These are phyloP conservation scores for Sericinus montela DNA, from an alignment of 2,888 invertebrate species.

Conservation along the genomic window DNA sequence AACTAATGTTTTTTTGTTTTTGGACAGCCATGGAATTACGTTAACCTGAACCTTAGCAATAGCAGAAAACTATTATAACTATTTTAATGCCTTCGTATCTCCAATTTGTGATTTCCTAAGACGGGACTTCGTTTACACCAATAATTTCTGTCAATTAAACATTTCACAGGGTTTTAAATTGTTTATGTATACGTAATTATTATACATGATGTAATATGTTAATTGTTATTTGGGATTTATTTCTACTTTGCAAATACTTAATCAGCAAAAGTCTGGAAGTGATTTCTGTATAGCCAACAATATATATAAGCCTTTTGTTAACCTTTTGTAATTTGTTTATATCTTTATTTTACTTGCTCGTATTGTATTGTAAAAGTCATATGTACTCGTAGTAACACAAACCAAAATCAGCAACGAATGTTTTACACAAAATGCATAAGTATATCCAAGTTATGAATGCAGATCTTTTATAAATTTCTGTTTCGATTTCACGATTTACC, in stretches of 20 bases:
- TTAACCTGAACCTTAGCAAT: neutral
- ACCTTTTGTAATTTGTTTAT: too few species aligned
- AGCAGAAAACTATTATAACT: constrained; percentile 2
- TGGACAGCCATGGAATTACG: constrained; percentile 14
- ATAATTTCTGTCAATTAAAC: constrained; percentile 74
- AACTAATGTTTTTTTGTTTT: neutral
- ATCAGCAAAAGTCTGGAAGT: too few species aligned
- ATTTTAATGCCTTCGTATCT: constrained; percentile 21
- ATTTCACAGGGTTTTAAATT: constrained; percentile 69
- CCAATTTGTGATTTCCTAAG: constrained; percentile 39
- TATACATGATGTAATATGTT: constrained; percentile 60
- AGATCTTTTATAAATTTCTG: neutral
- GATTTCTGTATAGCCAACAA: too few species aligned
- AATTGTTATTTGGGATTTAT: constrained; percentile 18
- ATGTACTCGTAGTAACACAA: too few species aligned
- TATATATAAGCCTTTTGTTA: too few species aligned
- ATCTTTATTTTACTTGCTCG: too few species aligned
- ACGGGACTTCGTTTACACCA: constrained; percentile 59
- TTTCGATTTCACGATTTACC: too few species aligned
- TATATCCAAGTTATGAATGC: too few species aligned
- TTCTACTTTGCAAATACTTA: too few species aligned
- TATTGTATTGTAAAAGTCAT: too few species aligned
- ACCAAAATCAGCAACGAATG: too few species aligned
- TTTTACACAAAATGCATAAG: too few species aligned
- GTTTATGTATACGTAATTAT: constrained; percentile 36